Evolutionary conservation across 2,888 invertebrate species (phyloP), one percentile per base, ranked within the genome.

Genomic region (Homarus gammarus): DNA sequence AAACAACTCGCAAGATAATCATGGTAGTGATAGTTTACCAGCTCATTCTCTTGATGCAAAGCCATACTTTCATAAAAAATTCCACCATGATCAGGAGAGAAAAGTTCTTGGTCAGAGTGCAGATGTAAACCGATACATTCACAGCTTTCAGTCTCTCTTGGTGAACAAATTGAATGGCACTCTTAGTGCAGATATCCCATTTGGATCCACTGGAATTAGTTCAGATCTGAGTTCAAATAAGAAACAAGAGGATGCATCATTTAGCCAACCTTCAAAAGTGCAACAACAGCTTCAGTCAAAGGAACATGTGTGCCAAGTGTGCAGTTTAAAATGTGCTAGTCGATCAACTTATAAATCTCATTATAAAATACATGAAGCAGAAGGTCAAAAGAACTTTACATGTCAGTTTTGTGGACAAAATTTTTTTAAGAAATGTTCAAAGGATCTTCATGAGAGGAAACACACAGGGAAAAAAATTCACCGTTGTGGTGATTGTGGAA

Each of bases 21-120:
- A 27, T 75, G n/a, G 22, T 12, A 44, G 8, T 40, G 75, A 75
- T 27, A 75, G n/a, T 27, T 31, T 40, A 18, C n/a, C 31, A 15
- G 31, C 33, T 49, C 27, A 40, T 49, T 33, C 49, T 22, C 38
- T 31, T 49, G 49, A 88, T 31, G 38, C 70, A 64, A 38, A 78
- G 56, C 84, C 87, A 6, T 91, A 91, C 64, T 79, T 91, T 15
- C 91, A 91, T 56, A 91, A 91, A 82, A 91, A 91, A 51, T 91
- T 91, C 44, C 90, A 91, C 27, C 91, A 91, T 72, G 91, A 91
- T 36, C 91, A 90, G 27, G 87, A 91, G 36, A 64, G 89, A 40
- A 86, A 82, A 49, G 73, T 82, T n/a, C 70, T 70, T 49, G 70
- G 68, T 38, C 88, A 84, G 33, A 64, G 56, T 83, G 70, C 85